Evolutionary conservation across 1,140 invertebrate genomes (phyloP).

Genomic region (Spodoptera frugiperda): DNA sequence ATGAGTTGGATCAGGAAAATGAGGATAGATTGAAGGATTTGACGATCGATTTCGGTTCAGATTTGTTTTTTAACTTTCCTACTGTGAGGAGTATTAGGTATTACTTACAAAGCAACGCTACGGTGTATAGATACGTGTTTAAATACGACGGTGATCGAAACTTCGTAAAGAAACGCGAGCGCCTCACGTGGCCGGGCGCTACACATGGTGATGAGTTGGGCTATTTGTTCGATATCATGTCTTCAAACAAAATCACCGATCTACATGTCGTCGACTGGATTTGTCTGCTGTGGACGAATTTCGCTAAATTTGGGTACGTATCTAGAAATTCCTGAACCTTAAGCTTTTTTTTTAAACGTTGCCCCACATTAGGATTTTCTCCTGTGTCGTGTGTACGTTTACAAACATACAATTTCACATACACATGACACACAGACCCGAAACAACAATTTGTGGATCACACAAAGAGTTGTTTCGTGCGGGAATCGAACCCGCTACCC

Average conservation of each 20-base stretch:
- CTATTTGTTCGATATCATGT: not conserved
- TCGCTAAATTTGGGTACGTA: slow-evolving; percentile 21
- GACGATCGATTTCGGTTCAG: not conserved
- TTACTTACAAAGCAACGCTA: not conserved
- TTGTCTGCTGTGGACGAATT: not conserved
- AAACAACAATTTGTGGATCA: too few species aligned
- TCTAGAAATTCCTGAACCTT: too few species aligned
- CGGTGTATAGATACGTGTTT: slow-evolving; percentile 3
- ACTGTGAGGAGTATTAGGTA: not conserved
- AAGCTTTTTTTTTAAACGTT: too few species aligned
- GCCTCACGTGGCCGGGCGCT: not conserved
- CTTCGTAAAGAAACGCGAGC: not conserved
- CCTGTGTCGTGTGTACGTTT: too few species aligned
- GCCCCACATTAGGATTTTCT: too few species aligned
- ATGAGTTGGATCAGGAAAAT: not conserved
- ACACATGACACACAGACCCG: too few species aligned
- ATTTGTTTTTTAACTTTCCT: not conserved
- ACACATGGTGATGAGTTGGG: slow-evolving; percentile 22
- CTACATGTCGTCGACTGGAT: not conserved
- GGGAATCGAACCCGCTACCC: too few species aligned
- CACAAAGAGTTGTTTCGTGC: too few species aligned
- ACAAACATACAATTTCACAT: too few species aligned
- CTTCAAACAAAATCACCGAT: not conserved
- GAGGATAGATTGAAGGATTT: not conserved
- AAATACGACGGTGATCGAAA: not conserved